Percentiles rank a stretch among this genome's conserved stretches.
Evolutionary conservation across 2,888 invertebrate species (phyloP).

Genomic region (Cheilosia variabilis): DNA sequence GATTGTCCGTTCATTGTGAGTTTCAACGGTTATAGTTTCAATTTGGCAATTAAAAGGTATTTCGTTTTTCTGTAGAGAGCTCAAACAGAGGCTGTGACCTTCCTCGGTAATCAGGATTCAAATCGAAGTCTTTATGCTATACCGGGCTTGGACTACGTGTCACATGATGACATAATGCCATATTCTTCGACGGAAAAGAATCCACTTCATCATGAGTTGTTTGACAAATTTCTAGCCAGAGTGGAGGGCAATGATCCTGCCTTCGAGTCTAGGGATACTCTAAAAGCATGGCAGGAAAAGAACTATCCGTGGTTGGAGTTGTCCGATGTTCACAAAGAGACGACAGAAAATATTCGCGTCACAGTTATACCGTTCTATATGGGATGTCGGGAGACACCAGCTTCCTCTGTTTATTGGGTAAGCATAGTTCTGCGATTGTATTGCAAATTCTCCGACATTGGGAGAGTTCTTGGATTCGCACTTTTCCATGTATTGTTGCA

Average conservation of each 20-base stretch:
- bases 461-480: no score
- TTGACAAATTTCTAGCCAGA: slow-evolving; percentile 96
- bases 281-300: slow-evolving; percentile 98
- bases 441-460: no score
- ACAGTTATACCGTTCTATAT: slow-evolving; percentile 99
- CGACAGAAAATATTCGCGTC: slow-evolving; percentile 94
- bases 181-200: slow-evolving; percentile 93
- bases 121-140: slow-evolving; percentile 97
- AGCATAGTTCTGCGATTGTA: slow-evolving; percentile 1
- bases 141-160: slow-evolving; percentile 98
- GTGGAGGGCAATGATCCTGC: slow-evolving; percentile 92
- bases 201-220: slow-evolving; percentile 97
- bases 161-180: slow-evolving; percentile 98
- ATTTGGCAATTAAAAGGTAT: not conserved
- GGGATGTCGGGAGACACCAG: slow-evolving; percentile 96
- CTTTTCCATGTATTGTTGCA: no score
- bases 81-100: slow-evolving; percentile 99
- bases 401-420: slow-evolving; percentile 94
- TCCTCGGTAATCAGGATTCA: slow-evolving; percentile 97
- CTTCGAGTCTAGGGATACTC: slow-evolving; percentile 93
- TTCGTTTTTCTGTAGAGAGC: slow-evolving; percentile 87
- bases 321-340: slow-evolving; percentile 98
- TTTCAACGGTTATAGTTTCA: not conserved
- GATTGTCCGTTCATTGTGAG: slow-evolving; percentile 95
- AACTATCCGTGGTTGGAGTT: slow-evolving; percentile 98